Conservation (phyloP, 2,113 vertebrate species). For the Anoplopoma fimbria region DNA sequence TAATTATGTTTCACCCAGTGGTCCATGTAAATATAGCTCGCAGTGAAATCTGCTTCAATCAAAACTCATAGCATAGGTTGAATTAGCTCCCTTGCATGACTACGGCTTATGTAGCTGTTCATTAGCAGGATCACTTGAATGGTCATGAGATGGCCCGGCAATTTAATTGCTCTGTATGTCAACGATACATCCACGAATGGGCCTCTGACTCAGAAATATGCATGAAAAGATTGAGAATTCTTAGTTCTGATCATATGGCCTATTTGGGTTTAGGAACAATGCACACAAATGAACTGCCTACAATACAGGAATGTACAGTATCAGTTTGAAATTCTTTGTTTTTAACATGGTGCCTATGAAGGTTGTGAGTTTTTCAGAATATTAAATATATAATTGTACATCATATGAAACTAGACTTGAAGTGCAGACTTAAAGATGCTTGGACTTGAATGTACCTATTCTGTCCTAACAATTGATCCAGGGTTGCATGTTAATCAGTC, state of each 20-base stretch:
- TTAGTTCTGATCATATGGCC: slow-evolving; percentile 22
- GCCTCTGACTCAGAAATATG: not conserved
- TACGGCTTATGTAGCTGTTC: slow-evolving; percentile 25
- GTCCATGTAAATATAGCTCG: not conserved
- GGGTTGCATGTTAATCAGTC: not conserved
- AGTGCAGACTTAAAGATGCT: not conserved
- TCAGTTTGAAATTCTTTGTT: not conserved
- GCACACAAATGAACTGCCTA: not conserved
- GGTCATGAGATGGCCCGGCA: slow-evolving; percentile 29
- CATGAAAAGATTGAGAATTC: slow-evolving; percentile 27
- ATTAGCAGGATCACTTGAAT: slow-evolving; percentile 52
- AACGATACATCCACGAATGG: not conserved
- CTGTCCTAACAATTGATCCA: not conserved
- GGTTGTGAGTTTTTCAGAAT: not conserved
- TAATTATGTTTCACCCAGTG: slow-evolving; percentile 13
- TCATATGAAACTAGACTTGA: not conserved
- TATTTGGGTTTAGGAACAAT: slow-evolving; percentile 11
- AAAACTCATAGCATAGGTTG: slow-evolving; percentile 3
- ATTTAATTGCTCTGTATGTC: slow-evolving; percentile 53
- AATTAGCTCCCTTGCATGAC: slow-evolving; percentile 1
- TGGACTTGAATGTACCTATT: not conserved
- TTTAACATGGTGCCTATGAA: not conserved
- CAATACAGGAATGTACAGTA: not conserved
- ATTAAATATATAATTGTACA: not conserved
- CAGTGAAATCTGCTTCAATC: slow-evolving; percentile 15